Conservation (phyloP, 2,888 invertebrate genomes). For the Blastobasis adustella region DNA sequence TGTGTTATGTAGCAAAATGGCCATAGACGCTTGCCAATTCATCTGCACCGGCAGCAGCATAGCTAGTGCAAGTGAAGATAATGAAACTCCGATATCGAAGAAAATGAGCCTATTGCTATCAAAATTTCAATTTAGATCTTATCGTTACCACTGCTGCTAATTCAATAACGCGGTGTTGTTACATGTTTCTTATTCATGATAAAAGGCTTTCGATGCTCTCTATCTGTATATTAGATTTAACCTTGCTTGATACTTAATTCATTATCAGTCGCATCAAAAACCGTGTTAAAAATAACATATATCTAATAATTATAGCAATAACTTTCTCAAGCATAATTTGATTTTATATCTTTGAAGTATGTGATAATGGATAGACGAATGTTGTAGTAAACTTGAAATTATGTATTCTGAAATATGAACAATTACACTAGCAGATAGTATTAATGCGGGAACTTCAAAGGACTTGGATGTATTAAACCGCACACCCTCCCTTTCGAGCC, state of each 20-base stretch:
- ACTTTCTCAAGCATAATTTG: too few relatives aligned
- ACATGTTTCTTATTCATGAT: background rate
- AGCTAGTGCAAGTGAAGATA: background rate
- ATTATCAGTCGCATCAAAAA: background rate
- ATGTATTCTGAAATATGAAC: background rate
- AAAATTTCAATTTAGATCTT: conserved; percentile 17
- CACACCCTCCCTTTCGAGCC: conserved; percentile 8
- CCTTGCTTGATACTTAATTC: too few relatives aligned
- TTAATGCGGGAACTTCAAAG: conserved; percentile 16
- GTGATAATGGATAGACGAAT: conserved; percentile 9
- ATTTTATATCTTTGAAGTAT: conserved; percentile 27
- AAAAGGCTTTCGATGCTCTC: too few relatives aligned
- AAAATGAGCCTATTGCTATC: conserved; percentile 10
- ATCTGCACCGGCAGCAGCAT: too few relatives aligned
- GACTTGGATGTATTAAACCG: conserved; percentile 17
- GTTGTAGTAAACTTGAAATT: background rate
- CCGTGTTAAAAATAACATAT: conserved; percentile 5
- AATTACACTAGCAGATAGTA: conserved; percentile 11
- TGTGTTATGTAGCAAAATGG: too few relatives aligned
- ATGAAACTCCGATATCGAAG: conserved; percentile 6
- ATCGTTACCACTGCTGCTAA: conserved; percentile 8
- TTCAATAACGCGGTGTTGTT: conserved; percentile 5
- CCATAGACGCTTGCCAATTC: too few relatives aligned
- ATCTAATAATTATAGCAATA: too few relatives aligned
- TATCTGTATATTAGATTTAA: too few relatives aligned